A percentile compares a stretch with the other conserved stretches of the same genome.
Conservation (phyloP, 2,888 invertebrate genomes). For the Chymomyza fuscimana region DNA sequence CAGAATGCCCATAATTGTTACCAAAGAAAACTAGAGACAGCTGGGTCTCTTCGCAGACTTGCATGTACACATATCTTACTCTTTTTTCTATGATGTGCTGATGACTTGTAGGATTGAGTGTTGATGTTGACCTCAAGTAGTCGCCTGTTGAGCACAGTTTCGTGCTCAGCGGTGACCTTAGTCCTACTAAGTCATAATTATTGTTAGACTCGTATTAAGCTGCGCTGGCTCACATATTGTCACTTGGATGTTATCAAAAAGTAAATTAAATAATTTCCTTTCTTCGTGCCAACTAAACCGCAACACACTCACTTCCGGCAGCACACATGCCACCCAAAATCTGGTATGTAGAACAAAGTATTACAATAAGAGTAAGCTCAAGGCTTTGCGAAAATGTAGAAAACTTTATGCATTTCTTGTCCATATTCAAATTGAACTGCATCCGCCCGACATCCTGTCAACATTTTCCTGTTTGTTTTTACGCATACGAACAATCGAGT, state of each 20-base stretch:
- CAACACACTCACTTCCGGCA: conserved; percentile 32
- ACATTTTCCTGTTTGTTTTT: conserved; percentile 71
- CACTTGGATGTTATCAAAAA: no score
- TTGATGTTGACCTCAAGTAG: conserved; percentile 38
- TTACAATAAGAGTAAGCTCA: neutral
- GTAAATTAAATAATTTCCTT: conserved; percentile 61
- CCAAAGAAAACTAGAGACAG: conserved; percentile 15
- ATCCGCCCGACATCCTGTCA: conserved; percentile 76
- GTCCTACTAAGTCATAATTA: conserved; percentile 28
- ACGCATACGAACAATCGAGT: conserved; percentile 54
- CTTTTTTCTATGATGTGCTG: conserved; percentile 41
- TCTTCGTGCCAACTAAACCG: conserved; percentile 23
- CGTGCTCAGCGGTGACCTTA: conserved; percentile 29
- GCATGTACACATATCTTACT: neutral
- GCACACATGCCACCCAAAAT: neutral
- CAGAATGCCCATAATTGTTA: conserved; percentile 62
- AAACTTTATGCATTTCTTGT: conserved; percentile 29
- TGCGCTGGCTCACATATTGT: no score
- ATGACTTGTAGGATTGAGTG: conserved; percentile 59
- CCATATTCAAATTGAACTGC: conserved; percentile 72
- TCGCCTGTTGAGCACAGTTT: conserved; percentile 26
- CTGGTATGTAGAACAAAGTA: neutral
- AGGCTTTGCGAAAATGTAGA: neutral
- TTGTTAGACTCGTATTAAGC: conserved; percentile 38
- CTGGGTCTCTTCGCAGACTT: neutral